phyloP scores from a whole-genome alignment of 1,140 invertebrate genomes.

The Zaprionus ghesquierei region DNA sequence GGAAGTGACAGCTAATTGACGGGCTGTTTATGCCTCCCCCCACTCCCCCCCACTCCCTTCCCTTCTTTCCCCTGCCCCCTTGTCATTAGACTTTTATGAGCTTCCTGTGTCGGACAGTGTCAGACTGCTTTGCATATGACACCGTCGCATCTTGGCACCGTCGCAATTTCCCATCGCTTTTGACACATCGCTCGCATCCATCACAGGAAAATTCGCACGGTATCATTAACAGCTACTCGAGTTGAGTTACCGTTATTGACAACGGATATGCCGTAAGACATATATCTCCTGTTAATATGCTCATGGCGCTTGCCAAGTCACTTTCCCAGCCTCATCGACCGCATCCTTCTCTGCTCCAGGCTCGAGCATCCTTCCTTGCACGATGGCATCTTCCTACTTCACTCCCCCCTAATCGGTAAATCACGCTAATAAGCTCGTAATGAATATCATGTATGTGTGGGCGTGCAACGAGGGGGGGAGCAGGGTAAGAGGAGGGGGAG shows the following conservation, averaged over 20 bases:
- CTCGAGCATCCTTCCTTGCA: slow-evolving; percentile 21
- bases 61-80: neutral
- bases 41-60: neutral
- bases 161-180: neutral
- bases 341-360: slow-evolving; percentile 39
- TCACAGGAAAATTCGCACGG: slow-evolving; percentile 66
- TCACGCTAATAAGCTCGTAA: slow-evolving; percentile 79
- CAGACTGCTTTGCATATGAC: slow-evolving; percentile 55
- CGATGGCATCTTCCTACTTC: slow-evolving; percentile 34
- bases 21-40: neutral
- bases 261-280: slow-evolving; percentile 55
- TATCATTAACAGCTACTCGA: slow-evolving; percentile 54
- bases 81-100: slow-evolving; percentile 32
- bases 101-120: slow-evolving; percentile 11
- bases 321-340: slow-evolving; percentile 58
- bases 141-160: neutral
- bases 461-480: neutral
- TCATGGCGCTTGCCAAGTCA: slow-evolving; percentile 71
- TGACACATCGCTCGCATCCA: slow-evolving; percentile 52
- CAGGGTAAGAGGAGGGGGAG: neutral
- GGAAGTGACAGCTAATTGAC: slow-evolving; percentile 47
- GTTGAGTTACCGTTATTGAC: slow-evolving; percentile 59
- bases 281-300: neutral
- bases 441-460: slow-evolving; percentile 64
- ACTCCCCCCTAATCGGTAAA: slow-evolving; percentile 73